These are phyloP conservation scores for Phainopepla nitens DNA, from an alignment of 2,113 vertebrate genomes.

Conservation along the genomic window DNA sequence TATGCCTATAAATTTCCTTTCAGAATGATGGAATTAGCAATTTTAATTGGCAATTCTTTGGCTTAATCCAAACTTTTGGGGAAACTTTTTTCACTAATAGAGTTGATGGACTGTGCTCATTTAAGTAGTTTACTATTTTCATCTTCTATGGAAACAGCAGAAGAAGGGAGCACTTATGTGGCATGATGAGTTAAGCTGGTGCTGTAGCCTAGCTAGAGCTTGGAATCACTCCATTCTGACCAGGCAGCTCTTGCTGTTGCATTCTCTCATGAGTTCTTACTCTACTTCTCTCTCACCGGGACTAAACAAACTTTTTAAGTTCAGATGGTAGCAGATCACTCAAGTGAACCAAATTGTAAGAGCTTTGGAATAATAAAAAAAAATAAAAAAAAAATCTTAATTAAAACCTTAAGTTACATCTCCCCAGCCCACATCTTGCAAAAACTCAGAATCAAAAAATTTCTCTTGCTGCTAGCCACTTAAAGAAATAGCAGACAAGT, in stretches of 20 bases:
- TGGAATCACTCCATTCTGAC: neutral
- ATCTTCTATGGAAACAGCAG: neutral
- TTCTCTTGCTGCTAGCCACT: neutral
- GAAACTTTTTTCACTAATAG: neutral
- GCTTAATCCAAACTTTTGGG: neutral
- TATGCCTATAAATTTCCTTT: neutral
- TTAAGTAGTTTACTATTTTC: neutral
- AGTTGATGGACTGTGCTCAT: neutral
- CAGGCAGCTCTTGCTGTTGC: neutral
- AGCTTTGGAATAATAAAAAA: neutral
- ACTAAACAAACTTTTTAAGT: neutral
- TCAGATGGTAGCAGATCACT: neutral
- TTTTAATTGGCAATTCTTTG: neutral
- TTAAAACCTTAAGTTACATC: slow-evolving; percentile 8
- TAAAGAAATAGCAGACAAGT: slow-evolving; percentile 9
- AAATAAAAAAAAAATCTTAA: neutral
- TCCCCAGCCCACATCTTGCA: neutral
- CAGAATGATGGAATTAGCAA: neutral
- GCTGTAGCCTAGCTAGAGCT: neutral
- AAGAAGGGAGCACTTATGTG: neutral
- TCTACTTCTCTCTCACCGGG: neutral
- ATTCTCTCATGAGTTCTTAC: neutral
- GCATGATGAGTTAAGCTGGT: neutral
- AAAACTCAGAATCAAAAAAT: neutral
- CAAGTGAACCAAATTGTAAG: neutral